Percentiles rank a stretch among this genome's conserved stretches.
phyloP scores from a whole-genome alignment of 2,888 invertebrate species.

The Scaeva pyrastri region DNA sequence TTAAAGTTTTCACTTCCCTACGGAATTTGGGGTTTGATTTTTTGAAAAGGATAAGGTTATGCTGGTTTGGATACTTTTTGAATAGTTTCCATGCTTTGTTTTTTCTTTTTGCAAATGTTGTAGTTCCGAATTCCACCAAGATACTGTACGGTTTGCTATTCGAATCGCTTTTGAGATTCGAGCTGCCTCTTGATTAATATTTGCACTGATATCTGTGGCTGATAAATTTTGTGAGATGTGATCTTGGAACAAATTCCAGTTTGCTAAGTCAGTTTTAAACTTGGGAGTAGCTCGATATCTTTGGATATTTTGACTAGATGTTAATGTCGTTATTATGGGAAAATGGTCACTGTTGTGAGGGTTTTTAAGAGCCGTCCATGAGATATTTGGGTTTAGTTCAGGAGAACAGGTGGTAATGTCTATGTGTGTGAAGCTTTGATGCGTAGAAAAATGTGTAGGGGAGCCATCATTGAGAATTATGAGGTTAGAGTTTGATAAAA shows the following conservation, averaged over 20 bases:
- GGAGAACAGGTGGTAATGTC: constrained; percentile 50
- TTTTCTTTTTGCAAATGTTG: not conserved
- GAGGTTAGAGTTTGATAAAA: constrained; percentile 27
- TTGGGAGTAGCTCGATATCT: constrained; percentile 11
- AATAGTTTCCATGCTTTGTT: constrained; percentile 8
- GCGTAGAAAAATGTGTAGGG: constrained; percentile 38
- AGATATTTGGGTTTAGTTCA: constrained; percentile 12
- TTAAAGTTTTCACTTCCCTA: not conserved
- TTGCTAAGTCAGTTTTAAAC: constrained; percentile 6
- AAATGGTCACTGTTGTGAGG: constrained; percentile 53
- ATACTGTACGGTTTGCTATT: not conserved
- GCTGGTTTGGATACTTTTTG: not conserved
- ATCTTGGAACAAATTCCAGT: constrained; percentile 2
- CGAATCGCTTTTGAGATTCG: constrained; percentile 17
- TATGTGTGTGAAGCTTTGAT: constrained; percentile 37
- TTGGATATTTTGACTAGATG: not conserved
- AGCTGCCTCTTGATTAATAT: not conserved
- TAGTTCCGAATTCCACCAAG: constrained; percentile 13
- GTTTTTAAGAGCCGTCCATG: constrained; percentile 37
- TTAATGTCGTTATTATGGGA: constrained; percentile 17
- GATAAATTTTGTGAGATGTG: not conserved
- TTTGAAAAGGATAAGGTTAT: not conserved
- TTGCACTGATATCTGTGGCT: not conserved
- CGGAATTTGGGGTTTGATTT: not conserved
- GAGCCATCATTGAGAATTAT: constrained; percentile 41